Evolutionary conservation across 2,797 vertebrate genomes (phyloP).

Genomic region (Tiaroga cobitis): DNA sequence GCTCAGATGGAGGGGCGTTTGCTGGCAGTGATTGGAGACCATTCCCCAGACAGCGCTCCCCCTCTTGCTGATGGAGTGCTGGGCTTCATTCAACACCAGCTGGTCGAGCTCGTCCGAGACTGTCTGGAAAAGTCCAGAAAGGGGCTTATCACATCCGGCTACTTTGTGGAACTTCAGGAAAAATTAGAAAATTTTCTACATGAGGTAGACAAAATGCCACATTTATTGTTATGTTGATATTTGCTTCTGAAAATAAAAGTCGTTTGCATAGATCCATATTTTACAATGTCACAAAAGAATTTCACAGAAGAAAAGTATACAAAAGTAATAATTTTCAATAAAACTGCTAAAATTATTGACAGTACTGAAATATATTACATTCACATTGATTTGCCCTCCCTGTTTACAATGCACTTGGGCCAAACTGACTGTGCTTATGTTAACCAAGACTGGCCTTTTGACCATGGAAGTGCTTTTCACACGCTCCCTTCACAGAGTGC

Average conservation of each 20-base stretch:
- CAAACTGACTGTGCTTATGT: not conserved
- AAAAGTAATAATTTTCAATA: not conserved
- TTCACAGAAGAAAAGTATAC: too few relatives aligned
- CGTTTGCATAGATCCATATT: not conserved
- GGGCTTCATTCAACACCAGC: conserved; percentile 99
- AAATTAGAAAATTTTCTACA: conserved; percentile 95
- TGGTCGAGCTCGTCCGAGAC: conserved; percentile 92
- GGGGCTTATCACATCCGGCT: conserved; percentile 92
- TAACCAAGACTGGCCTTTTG: not conserved
- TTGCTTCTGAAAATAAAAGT: not conserved
- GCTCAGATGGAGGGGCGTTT: conserved; percentile 97
- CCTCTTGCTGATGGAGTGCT: conserved; percentile 92
- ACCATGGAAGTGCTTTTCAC: not conserved
- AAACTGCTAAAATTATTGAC: not conserved
- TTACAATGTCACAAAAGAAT: not conserved
- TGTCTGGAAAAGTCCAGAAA: conserved; percentile 94
- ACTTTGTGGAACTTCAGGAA: conserved; percentile 97
- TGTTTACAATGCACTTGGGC: not conserved
- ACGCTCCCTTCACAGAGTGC: not conserved
- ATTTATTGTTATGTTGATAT: not conserved
- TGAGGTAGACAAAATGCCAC: conserved; percentile 75
- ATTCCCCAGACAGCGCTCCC: conserved; percentile 84
- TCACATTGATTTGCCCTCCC: not conserved
- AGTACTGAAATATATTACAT: not conserved
- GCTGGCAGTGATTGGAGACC: conserved; percentile 87